Percentiles rank a stretch among this genome's conserved stretches.
phyloP scores from a whole-genome alignment of 2,113 vertebrate genomes.

The Coptodon rendalli region DNA sequence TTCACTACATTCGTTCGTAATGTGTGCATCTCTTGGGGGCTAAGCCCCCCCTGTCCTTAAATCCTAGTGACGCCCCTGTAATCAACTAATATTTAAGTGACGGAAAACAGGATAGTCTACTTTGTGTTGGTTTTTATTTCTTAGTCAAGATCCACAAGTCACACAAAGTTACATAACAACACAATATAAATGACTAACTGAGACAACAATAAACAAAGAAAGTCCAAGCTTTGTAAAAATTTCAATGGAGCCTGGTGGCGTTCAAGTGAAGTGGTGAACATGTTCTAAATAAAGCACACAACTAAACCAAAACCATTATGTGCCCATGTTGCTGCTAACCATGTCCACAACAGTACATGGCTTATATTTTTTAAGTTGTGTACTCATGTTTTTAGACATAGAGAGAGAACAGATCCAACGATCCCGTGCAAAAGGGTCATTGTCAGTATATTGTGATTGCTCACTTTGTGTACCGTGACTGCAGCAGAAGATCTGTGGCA shows the following conservation, averaged over 20 bases:
- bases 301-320: not conserved
- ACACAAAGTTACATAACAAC: not conserved
- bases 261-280: not conserved
- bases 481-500: slow-evolving; percentile 7
- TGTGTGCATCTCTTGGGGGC: too few species aligned
- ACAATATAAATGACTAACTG: not conserved
- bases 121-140: not conserved
- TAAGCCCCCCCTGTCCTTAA: too few species aligned
- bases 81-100: not conserved
- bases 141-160: not conserved
- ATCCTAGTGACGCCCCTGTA: too few species aligned
- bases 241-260: not conserved
- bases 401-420: not conserved
- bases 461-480: not conserved
- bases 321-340: not conserved
- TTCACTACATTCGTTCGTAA: too few species aligned
- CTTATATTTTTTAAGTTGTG: not conserved
- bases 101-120: not conserved
- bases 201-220: not conserved
- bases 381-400: not conserved
- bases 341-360: not conserved
- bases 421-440: not conserved
- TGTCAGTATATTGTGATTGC: not conserved
- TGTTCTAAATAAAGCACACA: not conserved
- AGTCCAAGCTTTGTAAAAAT: not conserved